These are phyloP conservation scores for Drosophila maculinotata DNA, from an alignment of 2,888 invertebrate genomes.

Conservation along the genomic window DNA sequence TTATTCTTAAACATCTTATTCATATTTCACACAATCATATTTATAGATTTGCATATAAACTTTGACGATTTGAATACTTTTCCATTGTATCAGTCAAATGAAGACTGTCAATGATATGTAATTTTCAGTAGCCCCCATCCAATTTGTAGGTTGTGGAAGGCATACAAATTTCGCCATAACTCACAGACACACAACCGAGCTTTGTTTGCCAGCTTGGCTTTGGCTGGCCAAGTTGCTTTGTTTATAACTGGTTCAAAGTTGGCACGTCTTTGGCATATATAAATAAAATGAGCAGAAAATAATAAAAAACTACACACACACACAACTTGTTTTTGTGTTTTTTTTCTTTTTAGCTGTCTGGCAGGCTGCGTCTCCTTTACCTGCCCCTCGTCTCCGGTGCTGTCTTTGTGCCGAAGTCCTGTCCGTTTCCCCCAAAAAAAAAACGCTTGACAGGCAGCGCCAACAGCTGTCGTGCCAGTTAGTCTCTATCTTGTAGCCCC, in stretches of 20 bases:
- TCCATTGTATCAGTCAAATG: not conserved
- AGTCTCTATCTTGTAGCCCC: slow-evolving; percentile 53
- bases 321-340: slow-evolving; percentile 69
- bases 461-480: slow-evolving; percentile 70
- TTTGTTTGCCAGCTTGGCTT: slow-evolving; percentile 31
- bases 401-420: slow-evolving; percentile 54
- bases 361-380: slow-evolving; percentile 28
- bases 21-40: slow-evolving; percentile 7
- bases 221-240: slow-evolving; percentile 56
- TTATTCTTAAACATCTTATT: not conserved
- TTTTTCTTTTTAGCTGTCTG: slow-evolving; percentile 68
- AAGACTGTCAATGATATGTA: slow-evolving; percentile 18
- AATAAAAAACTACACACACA: slow-evolving; percentile 15
- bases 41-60: slow-evolving; percentile 20
- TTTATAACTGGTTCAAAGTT: slow-evolving; percentile 77
- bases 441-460: slow-evolving; percentile 55
- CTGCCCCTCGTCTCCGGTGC: slow-evolving; percentile 28
- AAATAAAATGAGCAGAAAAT: slow-evolving; percentile 16
- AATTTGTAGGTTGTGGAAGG: slow-evolving; percentile 62
- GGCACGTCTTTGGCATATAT: slow-evolving; percentile 74
- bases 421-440: slow-evolving; percentile 31
- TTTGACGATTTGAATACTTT: slow-evolving; percentile 9
- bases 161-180: slow-evolving; percentile 71
- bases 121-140: slow-evolving; percentile 48
- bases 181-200: slow-evolving; percentile 25